These are phyloP conservation scores for Papilio machaon DNA, from an alignment of 1,140 invertebrate genomes.

Conservation along the genomic window DNA sequence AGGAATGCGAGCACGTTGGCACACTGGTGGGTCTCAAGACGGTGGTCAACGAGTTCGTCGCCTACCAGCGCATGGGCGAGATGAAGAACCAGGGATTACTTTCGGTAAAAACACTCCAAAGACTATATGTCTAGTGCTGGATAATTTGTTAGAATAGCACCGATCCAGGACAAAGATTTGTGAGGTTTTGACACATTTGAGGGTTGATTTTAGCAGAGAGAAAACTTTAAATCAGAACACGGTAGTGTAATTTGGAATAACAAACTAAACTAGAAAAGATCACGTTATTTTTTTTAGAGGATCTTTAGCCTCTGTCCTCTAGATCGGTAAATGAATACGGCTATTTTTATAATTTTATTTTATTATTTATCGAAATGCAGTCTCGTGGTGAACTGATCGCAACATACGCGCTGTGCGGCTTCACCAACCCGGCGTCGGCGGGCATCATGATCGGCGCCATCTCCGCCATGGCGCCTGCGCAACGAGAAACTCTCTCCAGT, in stretches of 20 bases:
- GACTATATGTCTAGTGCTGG: too few species aligned
- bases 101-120: constrained; percentile 77
- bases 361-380: constrained; percentile 47
- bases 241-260: too few species aligned
- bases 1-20: constrained; percentile 90
- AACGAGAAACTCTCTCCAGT: constrained; percentile 86
- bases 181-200: too few species aligned
- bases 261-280: too few species aligned
- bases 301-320: too few species aligned
- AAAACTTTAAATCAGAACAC: too few species aligned
- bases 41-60: constrained; percentile 96
- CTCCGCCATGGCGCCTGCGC: constrained; percentile 90
- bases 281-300: too few species aligned
- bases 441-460: constrained; percentile 94
- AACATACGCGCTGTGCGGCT: constrained; percentile 97
- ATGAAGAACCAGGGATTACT: constrained; percentile 83
- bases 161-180: too few species aligned
- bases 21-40: constrained; percentile 94
- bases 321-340: background rate
- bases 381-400: constrained; percentile 87
- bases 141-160: too few species aligned
- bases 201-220: too few species aligned
- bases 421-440: constrained; percentile 95
- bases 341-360: too few species aligned
- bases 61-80: constrained; percentile 89